Percentiles rank a stretch among this genome's conserved stretches.
Conservation (phyloP, 2,797 vertebrate species). For the Clarias fuscus region DNA sequence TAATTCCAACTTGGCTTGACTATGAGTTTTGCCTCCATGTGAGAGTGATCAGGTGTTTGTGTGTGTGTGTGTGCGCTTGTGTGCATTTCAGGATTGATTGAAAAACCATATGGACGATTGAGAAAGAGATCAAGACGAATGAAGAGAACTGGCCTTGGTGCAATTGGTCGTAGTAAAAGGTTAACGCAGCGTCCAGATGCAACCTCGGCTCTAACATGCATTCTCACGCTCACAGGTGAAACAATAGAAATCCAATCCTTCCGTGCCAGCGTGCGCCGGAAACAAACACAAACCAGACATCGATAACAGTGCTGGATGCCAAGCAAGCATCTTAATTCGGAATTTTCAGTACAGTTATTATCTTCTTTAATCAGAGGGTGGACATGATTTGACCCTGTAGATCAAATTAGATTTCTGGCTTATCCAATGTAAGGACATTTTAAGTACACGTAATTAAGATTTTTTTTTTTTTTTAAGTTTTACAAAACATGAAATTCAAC, state of each 20-base stretch:
- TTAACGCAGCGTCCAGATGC: constrained; percentile 44
- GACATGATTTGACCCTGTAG: neutral
- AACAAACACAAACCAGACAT: constrained; percentile 19
- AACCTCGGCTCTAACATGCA: neutral
- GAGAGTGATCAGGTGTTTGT: constrained; percentile 16
- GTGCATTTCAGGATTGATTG: constrained; percentile 22
- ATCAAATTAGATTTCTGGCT: neutral
- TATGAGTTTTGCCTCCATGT: neutral
- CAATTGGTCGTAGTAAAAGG: constrained; percentile 29
- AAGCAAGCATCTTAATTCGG: neutral
- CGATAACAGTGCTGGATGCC: neutral
- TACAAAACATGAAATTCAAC: neutral
- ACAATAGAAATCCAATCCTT: neutral
- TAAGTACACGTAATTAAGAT: neutral
- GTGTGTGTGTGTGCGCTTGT: neutral
- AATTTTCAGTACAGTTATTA: neutral
- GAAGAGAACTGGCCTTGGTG: neutral
- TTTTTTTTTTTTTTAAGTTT: neutral
- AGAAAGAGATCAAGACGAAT: constrained; percentile 21
- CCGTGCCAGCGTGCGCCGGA: neutral
- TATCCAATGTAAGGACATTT: neutral
- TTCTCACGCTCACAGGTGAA: neutral
- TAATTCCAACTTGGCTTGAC: neutral
- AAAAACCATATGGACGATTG: constrained; percentile 44
- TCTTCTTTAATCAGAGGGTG: constrained; percentile 1